Conservation (phyloP, 2,113 vertebrate species). For the Indicator indicator region DNA sequence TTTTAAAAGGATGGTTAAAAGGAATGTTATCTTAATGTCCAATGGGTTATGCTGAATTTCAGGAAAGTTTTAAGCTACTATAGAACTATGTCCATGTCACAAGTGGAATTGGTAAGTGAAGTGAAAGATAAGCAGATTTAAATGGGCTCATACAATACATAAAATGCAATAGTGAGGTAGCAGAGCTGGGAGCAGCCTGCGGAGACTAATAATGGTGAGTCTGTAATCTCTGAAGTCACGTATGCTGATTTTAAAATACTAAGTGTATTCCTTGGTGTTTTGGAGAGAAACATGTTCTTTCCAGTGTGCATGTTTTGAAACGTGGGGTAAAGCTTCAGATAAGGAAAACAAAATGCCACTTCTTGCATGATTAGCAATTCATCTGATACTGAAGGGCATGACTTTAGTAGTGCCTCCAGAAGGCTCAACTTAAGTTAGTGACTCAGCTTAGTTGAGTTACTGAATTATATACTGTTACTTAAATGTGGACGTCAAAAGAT, state of each 20-base stretch:
- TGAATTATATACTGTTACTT: neutral
- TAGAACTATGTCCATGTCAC: neutral
- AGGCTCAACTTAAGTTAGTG: neutral
- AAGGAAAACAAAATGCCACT: fast-evolving
- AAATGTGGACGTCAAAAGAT: neutral
- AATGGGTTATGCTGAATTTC: neutral
- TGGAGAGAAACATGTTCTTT: neutral
- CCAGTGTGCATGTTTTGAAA: neutral
- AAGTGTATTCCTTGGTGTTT: neutral
- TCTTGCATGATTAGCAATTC: neutral
- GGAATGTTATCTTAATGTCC: neutral
- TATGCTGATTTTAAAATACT: neutral
- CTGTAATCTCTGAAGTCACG: neutral
- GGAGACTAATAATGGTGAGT: neutral
- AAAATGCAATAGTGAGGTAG: neutral
- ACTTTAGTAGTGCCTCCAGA: neutral
- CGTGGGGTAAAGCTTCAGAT: neutral
- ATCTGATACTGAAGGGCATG: neutral
- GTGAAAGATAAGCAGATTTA: neutral
- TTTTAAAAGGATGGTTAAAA: neutral
- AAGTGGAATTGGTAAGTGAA: neutral
- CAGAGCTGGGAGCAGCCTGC: neutral
- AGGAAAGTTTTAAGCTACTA: neutral
- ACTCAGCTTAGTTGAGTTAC: neutral
- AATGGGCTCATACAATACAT: neutral